Percentiles rank a stretch among this genome's conserved stretches.
Evolutionary conservation across 2,888 invertebrate species (phyloP).

Genomic region (Agrochola lota): DNA sequence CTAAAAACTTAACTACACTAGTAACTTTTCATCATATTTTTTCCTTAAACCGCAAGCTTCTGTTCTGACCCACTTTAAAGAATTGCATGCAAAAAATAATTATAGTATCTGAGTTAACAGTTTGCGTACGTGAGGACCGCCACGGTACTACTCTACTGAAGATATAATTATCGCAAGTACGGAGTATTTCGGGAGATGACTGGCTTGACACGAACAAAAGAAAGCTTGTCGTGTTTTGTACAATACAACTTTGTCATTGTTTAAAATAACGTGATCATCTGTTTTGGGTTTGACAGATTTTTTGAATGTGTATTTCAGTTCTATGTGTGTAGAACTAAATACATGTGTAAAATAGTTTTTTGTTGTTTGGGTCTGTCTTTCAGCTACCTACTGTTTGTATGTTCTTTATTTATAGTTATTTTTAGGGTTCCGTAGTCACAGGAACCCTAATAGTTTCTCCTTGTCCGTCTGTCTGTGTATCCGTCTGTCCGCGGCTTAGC

Average conservation of each 20-base stretch:
- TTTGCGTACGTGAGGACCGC: slow-evolving; percentile 57
- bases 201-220: slow-evolving; percentile 40
- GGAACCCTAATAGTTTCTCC: too few relatives aligned
- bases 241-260: slow-evolving; percentile 34
- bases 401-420: neutral
- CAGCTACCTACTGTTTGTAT: neutral
- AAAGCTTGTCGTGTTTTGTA: slow-evolving; percentile 42
- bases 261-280: slow-evolving; percentile 23
- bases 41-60: slow-evolving; percentile 33
- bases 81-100: slow-evolving; percentile 42
- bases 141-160: slow-evolving; percentile 36
- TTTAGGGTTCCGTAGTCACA: too few relatives aligned
- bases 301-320: neutral
- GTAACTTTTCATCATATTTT: slow-evolving; percentile 25
- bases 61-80: slow-evolving; percentile 36
- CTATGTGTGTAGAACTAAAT: slow-evolving; percentile 8
- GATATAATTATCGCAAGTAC: slow-evolving; percentile 55
- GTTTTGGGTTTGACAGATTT: slow-evolving; percentile 14
- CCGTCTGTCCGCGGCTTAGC: too few relatives aligned
- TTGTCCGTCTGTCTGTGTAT: too few relatives aligned
- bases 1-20: neutral
- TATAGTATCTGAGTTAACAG: slow-evolving; percentile 18
- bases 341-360: slow-evolving; percentile 14
- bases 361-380: neutral
- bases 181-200: slow-evolving; percentile 58